A percentile compares a stretch with the other conserved stretches of the same genome.
Conservation (phyloP, 2,797 vertebrate species). For the Tangara arthus region DNA sequence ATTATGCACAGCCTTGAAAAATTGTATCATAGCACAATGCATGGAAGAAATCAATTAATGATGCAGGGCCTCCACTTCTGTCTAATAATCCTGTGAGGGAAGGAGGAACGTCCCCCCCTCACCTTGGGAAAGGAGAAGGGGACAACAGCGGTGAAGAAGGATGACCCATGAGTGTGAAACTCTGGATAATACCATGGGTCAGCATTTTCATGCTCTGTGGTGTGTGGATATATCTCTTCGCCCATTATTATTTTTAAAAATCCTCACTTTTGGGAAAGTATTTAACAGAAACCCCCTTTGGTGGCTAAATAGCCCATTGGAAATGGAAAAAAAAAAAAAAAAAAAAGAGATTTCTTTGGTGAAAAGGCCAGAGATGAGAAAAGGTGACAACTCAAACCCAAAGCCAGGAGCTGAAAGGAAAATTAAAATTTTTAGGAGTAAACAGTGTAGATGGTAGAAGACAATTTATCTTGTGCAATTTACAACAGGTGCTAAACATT, state of each 20-base stretch:
- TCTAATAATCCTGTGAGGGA: conserved; percentile 75
- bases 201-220: conserved; percentile 52
- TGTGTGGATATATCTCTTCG: conserved; percentile 16
- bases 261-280: background rate
- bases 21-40: conserved; percentile 81
- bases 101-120: background rate
- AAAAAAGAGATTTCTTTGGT: conserved; percentile 32
- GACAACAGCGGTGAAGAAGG: background rate
- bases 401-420: conserved; percentile 60
- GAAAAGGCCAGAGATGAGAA: conserved; percentile 59
- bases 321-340: background rate
- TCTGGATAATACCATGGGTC: conserved; percentile 61
- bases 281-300: conserved; percentile 66
- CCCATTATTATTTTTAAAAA: conserved; percentile 17
- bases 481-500: conserved; percentile 85
- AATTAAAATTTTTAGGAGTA: conserved; percentile 75
- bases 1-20: conserved; percentile 87
- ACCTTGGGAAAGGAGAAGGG: conserved; percentile 41
- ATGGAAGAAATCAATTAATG: conserved; percentile 84
- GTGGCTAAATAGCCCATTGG: conserved; percentile 44
- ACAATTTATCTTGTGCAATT: conserved; percentile 80
- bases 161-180: conserved; percentile 67
- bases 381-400: background rate
- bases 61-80: conserved; percentile 73
- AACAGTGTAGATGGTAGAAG: conserved; percentile 71